phyloP scores from a whole-genome alignment of 2,113 vertebrate species.

The Podocnemis expansa region DNA sequence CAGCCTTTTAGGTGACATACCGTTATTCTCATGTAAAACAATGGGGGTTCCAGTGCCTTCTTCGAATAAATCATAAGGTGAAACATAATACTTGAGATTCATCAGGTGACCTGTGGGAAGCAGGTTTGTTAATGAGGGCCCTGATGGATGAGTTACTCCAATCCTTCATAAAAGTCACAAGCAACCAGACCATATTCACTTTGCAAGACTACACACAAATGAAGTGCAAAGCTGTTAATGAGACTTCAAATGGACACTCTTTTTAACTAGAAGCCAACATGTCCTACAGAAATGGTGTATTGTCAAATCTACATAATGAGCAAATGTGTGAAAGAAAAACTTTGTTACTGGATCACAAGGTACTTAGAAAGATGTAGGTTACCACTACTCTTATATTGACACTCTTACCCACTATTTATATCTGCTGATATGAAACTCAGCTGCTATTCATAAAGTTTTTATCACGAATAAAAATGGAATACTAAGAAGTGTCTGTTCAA shows the following conservation, averaged over 20 bases:
- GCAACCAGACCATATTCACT: not conserved
- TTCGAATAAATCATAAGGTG: constrained; percentile 95
- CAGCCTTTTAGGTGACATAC: constrained; percentile 47
- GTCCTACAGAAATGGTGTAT: not conserved
- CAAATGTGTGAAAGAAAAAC: not conserved
- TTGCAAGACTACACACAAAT: no score
- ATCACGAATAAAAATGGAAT: accelerated
- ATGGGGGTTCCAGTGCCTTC: constrained; percentile 86
- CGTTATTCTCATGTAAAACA: constrained; percentile 85
- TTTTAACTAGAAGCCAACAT: not conserved
- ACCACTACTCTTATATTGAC: accelerated
- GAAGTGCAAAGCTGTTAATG: accelerated
- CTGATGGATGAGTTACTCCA: accelerated
- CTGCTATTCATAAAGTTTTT: accelerated
- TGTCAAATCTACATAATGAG: not conserved
- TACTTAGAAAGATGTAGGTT: not conserved
- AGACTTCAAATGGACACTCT: not conserved
- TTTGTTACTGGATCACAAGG: not conserved
- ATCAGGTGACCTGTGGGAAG: constrained; percentile 88
- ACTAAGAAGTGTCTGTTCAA: not conserved
- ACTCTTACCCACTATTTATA: not conserved
- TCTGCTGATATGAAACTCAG: accelerated
- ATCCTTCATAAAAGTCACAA: not conserved
- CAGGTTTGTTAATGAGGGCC: not conserved
- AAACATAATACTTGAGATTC: constrained; percentile 95